phyloP scores from a whole-genome alignment of 2,797 vertebrate species.

The Acridotheres tristis region DNA sequence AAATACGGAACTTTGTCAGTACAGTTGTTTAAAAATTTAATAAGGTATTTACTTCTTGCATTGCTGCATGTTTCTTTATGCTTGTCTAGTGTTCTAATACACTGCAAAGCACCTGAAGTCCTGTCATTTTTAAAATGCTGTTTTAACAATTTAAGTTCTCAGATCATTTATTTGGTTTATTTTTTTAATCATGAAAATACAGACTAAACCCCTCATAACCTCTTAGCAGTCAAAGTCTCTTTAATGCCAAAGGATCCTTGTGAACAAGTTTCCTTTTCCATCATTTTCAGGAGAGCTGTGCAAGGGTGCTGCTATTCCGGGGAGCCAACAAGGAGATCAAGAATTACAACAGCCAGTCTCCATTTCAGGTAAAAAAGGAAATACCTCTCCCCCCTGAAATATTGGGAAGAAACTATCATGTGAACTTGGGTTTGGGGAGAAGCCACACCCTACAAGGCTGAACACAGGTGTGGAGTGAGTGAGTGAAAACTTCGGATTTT shows the following conservation, averaged over 20 bases:
- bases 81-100: not conserved
- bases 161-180: not conserved
- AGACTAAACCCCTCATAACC: not conserved
- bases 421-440: not conserved
- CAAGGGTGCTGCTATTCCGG: constrained; percentile 88
- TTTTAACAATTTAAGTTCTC: not conserved
- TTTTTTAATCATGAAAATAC: not conserved
- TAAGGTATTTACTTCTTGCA: not conserved
- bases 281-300: constrained; percentile 88
- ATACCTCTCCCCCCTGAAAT: not conserved
- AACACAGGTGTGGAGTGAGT: too few relatives aligned
- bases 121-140: not conserved
- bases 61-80: not conserved
- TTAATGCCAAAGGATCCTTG: not conserved
- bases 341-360: constrained; percentile 94
- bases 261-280: not conserved
- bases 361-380: constrained; percentile 88
- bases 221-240: not conserved
- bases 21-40: not conserved
- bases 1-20: not conserved
- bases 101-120: not conserved
- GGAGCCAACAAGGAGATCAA: constrained; percentile 93
- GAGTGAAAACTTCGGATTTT: not conserved
- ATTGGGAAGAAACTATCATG: fast-evolving
- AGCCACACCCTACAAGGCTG: not conserved